Percentiles rank a stretch among this genome's conserved stretches.
Conservation (phyloP, 2,888 invertebrate species). For the Ypsolopha scabrella region DNA sequence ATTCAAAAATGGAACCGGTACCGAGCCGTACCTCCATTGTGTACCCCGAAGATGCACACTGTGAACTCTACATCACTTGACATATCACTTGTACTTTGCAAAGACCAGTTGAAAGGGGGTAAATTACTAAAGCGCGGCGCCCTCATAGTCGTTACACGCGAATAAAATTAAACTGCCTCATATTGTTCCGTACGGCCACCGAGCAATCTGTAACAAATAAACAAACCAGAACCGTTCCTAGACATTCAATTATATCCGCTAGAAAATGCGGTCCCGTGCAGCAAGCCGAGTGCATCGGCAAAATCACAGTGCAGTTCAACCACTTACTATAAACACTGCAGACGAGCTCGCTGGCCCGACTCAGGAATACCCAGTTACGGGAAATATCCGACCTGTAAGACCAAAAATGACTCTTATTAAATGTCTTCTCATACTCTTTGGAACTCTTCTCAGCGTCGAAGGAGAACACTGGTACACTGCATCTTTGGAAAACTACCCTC, state of each 20-base stretch:
- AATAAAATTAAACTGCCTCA: too few relatives aligned
- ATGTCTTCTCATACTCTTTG: slow-evolving; percentile 14
- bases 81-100: too few relatives aligned
- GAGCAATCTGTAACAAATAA: slow-evolving; percentile 29
- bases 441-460: slow-evolving; percentile 14
- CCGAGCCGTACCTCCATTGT: too few relatives aligned
- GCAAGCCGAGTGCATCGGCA: slow-evolving; percentile 24
- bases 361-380: background rate
- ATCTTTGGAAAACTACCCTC: slow-evolving; percentile 8
- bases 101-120: too few relatives aligned
- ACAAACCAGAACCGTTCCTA: slow-evolving; percentile 50
- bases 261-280: slow-evolving; percentile 26
- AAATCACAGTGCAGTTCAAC: slow-evolving; percentile 19
- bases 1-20: too few relatives aligned
- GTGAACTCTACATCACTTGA: too few relatives aligned
- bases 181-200: background rate
- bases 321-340: slow-evolving; percentile 11
- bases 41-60: too few relatives aligned
- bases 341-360: background rate
- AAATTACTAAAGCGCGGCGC: too few relatives aligned
- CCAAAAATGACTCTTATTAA: background rate
- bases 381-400: background rate
- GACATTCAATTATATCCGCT: slow-evolving; percentile 44
- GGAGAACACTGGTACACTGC: slow-evolving; percentile 39
- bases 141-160: too few relatives aligned